phyloP scores from a whole-genome alignment of 2,113 vertebrate species.

The Scytalopus superciliaris region DNA sequence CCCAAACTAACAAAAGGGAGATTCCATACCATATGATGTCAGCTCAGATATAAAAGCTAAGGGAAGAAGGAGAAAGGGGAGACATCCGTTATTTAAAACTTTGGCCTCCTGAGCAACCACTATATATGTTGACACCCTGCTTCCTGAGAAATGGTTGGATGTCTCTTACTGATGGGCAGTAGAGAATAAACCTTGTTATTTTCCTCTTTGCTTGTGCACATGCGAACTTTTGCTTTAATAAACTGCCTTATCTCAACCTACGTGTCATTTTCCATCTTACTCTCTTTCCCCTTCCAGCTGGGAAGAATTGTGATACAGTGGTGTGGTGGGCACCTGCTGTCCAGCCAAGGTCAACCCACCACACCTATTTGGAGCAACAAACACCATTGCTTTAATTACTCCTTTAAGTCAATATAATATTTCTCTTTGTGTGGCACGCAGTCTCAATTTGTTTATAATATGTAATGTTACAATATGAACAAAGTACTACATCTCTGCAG shows the following conservation, averaged over 20 bases:
- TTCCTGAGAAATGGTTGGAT: not conserved
- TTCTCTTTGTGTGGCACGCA: not conserved
- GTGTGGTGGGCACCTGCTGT: not conserved
- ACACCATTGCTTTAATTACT: not conserved
- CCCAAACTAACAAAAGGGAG: not conserved
- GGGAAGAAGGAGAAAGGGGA: not conserved
- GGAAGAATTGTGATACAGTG: not conserved
- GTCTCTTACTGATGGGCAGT: not conserved
- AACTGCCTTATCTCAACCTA: not conserved
- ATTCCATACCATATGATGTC: not conserved
- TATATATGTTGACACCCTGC: not conserved
- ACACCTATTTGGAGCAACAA: not conserved
- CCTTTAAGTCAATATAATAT: not conserved
- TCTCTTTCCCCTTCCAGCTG: not conserved
- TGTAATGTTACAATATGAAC: not conserved
- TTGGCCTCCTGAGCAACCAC: not conserved
- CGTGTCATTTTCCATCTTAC: not conserved
- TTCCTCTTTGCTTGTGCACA: not conserved
- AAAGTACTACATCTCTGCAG: not conserved
- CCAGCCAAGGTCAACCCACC: not conserved
- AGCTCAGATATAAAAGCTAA: not conserved
- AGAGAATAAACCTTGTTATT: not conserved
- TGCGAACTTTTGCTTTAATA: not conserved
- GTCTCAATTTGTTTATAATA: not conserved
- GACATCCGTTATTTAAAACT: not conserved